Evolutionary conservation across 2,888 invertebrate genomes (phyloP).

Genomic region (Macrophya alboannulata): DNA sequence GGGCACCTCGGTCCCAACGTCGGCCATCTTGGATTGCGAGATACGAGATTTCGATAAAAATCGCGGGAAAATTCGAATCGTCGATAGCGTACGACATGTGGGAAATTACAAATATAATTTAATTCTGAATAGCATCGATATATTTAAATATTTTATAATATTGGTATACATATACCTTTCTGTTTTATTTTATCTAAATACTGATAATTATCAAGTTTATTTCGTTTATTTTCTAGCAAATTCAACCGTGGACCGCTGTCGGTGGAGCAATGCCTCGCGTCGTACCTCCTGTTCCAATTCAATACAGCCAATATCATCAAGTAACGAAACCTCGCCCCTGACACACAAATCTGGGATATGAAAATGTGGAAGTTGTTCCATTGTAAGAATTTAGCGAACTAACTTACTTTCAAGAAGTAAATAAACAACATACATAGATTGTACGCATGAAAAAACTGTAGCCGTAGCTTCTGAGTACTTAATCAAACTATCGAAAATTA

Average conservation of each 20-base stretch:
- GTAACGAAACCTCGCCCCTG: conserved; percentile 89
- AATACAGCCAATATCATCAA: conserved; percentile 87
- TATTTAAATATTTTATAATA: background rate
- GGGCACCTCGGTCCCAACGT: conserved; percentile 79
- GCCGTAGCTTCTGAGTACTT: background rate
- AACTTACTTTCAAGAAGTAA: background rate
- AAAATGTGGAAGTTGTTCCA: conserved; percentile 89
- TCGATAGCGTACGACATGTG: background rate
- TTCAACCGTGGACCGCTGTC: conserved; percentile 89
- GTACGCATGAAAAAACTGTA: background rate
- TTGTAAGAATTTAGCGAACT: conserved; percentile 81
- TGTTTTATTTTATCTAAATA: background rate
- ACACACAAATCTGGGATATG: conserved; percentile 90
- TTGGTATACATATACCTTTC: background rate
- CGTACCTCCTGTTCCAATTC: conserved; percentile 85
- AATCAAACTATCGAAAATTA: background rate
- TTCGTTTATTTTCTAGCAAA: conserved; percentile 83
- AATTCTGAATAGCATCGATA: background rate
- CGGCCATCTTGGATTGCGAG: conserved; percentile 71
- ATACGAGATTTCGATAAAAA: background rate
- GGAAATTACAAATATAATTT: background rate
- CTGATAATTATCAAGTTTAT: background rate
- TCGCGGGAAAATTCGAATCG: background rate
- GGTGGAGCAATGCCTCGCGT: conserved; percentile 83
- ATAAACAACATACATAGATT: background rate